phyloP scores from a whole-genome alignment of 1,140 invertebrate species.

The Eulimnadia texana region DNA sequence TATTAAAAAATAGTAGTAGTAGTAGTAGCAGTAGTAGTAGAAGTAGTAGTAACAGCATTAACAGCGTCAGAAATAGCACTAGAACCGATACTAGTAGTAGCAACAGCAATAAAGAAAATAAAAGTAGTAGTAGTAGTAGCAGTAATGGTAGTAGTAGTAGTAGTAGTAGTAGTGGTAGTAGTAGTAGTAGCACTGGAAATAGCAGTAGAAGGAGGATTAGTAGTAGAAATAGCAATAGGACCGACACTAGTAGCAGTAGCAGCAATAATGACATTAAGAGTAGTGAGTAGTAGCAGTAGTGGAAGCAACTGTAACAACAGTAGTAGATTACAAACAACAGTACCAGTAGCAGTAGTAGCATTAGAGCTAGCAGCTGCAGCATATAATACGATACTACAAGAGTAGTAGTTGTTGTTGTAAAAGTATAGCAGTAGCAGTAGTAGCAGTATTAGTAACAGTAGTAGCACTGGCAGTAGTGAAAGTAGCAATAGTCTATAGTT shows the following conservation, averaged over 20 bases:
- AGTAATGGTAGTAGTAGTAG: neutral
- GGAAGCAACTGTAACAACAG: too few species aligned
- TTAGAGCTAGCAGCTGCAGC: too few species aligned
- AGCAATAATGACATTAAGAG: too few species aligned
- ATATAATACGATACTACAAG: too few species aligned
- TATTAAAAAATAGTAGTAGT: neutral
- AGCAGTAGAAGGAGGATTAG: neutral
- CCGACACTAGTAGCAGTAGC: neutral
- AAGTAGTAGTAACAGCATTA: neutral
- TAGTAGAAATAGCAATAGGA: neutral
- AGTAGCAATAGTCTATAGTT: too few species aligned
- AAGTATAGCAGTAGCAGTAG: too few species aligned
- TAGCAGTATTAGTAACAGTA: too few species aligned
- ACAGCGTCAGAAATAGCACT: neutral
- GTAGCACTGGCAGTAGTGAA: too few species aligned
- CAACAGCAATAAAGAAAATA: neutral
- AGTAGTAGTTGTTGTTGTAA: too few species aligned
- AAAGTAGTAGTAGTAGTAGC: neutral
- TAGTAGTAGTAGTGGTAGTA: neutral
- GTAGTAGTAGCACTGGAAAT: neutral
- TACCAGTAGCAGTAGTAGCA: too few species aligned
- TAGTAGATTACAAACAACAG: too few species aligned
- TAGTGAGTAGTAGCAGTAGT: too few species aligned
- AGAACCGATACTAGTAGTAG: neutral
- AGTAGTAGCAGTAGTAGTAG: neutral